Percentiles rank a stretch among this genome's conserved stretches.
Conservation (phyloP, 2,113 vertebrate species). For the Vanacampus margaritifer region DNA sequence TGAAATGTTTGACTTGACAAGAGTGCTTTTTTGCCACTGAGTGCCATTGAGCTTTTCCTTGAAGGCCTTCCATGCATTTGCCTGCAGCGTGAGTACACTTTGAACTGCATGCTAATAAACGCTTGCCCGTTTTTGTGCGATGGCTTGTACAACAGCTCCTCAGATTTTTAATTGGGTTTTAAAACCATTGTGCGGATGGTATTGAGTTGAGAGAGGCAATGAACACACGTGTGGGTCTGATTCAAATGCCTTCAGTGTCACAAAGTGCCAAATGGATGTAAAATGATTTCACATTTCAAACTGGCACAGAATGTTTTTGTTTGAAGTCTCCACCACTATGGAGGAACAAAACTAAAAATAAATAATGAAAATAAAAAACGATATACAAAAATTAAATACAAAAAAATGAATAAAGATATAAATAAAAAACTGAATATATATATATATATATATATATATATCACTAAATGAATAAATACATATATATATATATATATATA, state of each 20-base stretch:
- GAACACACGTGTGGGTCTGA: background rate
- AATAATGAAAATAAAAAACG: too few species aligned
- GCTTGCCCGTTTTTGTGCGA: slow-evolving; percentile 2
- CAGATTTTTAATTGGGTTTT: slow-evolving; percentile 10
- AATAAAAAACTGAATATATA: too few species aligned
- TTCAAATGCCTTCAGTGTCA: slow-evolving; percentile 42
- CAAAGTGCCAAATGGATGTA: slow-evolving; percentile 36
- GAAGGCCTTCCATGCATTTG: slow-evolving; percentile 82
- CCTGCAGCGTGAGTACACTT: slow-evolving; percentile 84
- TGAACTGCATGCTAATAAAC: slow-evolving; percentile 39
- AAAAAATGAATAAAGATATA: too few species aligned
- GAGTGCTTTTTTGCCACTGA: slow-evolving; percentile 23
- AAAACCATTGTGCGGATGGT: slow-evolving; percentile 21
- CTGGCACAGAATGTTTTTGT: slow-evolving; percentile 23
- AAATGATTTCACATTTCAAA: slow-evolving; percentile 7
- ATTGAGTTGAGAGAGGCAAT: background rate
- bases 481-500: too few species aligned
- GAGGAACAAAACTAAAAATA: too few species aligned
- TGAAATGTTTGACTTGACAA: background rate
- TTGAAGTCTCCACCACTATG: background rate
- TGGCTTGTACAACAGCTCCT: slow-evolving; percentile 19
- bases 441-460: too few species aligned
- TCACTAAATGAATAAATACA: too few species aligned
- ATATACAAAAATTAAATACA: too few species aligned
- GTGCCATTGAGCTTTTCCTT: slow-evolving; percentile 69